These are phyloP conservation scores for Temnothorax longispinosus DNA, from an alignment of 1,140 invertebrate species.

Conservation along the genomic window DNA sequence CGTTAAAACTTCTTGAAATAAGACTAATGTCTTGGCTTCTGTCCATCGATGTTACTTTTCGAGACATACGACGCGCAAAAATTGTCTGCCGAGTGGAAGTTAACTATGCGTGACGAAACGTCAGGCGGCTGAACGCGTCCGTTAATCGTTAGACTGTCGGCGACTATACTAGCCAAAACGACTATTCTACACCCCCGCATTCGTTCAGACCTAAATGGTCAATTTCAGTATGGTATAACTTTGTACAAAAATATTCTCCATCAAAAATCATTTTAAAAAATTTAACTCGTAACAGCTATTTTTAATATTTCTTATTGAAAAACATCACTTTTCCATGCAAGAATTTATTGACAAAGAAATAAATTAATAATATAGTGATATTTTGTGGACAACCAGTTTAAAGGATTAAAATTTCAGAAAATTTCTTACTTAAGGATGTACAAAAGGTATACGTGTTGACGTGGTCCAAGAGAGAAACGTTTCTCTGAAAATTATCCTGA, in stretches of 20 bases:
- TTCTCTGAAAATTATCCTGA: not conserved
- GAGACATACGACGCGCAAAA: constrained; percentile 20
- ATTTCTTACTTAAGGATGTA: not conserved
- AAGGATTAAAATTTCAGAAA: not conserved
- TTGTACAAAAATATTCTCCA: not conserved
- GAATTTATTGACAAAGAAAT: not conserved
- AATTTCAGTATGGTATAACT: not conserved
- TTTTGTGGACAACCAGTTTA: not conserved
- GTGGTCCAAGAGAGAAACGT: not conserved
- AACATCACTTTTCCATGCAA: not conserved
- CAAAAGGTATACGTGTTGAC: not conserved
- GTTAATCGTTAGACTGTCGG: constrained; percentile 41
- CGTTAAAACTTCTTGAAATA: not conserved
- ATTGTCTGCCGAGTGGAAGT: constrained; percentile 32
- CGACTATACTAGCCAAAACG: not conserved
- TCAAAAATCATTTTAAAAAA: not conserved
- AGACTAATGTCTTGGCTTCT: not conserved
- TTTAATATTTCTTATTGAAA: not conserved
- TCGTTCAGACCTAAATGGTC: not conserved
- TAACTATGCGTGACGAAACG: constrained; percentile 27
- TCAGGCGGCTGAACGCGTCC: constrained; percentile 6
- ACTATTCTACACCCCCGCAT: not conserved
- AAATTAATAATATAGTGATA: not conserved
- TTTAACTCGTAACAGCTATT: too few species aligned
- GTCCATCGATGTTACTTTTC: constrained; percentile 3